Conservation (phyloP, 2,797 vertebrate genomes). For the Sebastes diaconus region DNA sequence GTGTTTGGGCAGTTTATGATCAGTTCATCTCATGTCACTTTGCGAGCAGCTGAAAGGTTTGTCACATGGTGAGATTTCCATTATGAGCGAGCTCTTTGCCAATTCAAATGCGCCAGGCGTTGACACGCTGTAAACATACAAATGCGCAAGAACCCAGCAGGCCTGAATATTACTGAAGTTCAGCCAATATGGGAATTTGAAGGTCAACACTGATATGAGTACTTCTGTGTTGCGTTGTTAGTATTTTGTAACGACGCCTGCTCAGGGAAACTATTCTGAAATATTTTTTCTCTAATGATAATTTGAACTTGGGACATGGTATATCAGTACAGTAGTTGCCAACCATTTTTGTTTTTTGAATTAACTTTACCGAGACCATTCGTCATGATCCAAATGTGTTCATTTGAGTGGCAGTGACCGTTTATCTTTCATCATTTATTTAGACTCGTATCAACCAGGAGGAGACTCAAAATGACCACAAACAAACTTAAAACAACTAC, state of each 20-base stretch:
- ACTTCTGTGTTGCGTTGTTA: neutral
- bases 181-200: neutral
- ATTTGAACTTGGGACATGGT: neutral
- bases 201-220: neutral
- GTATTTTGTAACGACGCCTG: neutral
- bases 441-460: no score
- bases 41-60: constrained; percentile 25
- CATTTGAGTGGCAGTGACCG: neutral
- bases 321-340: neutral
- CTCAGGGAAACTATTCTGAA: neutral
- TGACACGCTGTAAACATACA: constrained; percentile 49
- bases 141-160: neutral
- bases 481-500: no score
- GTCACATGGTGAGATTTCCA: constrained; percentile 38
- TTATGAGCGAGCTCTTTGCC: constrained; percentile 18
- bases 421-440: no score
- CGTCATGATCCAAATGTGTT: neutral
- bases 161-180: neutral
- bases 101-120: constrained; percentile 26
- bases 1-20: constrained; percentile 16
- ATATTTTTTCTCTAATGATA: neutral
- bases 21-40: constrained; percentile 23
- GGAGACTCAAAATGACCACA: no score
- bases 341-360: neutral
- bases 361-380: no score